Percentiles rank a stretch among this genome's conserved stretches.
These are phyloP conservation scores for Hyposmocoma kahamanoa DNA, from an alignment of 1,140 invertebrate genomes.

Conservation along the genomic window DNA sequence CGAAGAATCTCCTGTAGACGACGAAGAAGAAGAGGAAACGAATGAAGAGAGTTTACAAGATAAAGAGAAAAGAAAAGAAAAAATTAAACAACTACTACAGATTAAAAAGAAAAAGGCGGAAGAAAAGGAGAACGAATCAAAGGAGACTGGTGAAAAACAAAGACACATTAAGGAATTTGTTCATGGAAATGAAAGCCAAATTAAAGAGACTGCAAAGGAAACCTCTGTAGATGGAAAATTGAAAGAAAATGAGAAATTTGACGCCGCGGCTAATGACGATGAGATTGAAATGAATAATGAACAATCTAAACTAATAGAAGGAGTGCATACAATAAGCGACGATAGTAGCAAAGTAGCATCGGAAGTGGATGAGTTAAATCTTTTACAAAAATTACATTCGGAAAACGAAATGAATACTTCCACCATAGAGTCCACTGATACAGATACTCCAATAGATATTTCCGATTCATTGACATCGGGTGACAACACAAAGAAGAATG, in stretches of 20 bases:
- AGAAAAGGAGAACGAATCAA: conserved; percentile 22
- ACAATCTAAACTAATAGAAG: conserved; percentile 2
- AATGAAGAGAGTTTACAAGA: conserved; percentile 29
- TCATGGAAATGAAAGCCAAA: conserved; percentile 6
- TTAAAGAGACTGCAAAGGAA: conserved; percentile 7
- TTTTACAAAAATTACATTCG: conserved; percentile 52
- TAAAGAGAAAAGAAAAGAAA: conserved; percentile 53
- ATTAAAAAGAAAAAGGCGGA: conserved; percentile 41
- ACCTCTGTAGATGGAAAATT: conserved; percentile 1
- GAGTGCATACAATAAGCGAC: conserved; percentile 21
- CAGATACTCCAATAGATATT: conserved; percentile 42
- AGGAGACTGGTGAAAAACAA: conserved; percentile 7
- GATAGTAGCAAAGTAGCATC: conserved; percentile 37
- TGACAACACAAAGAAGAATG: conserved; percentile 19
- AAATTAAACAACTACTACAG: conserved; percentile 40
- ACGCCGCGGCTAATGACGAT: conserved; percentile 6
- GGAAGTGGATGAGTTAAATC: conserved; percentile 52
- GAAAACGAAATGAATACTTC: conserved; percentile 36
- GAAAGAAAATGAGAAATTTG: conserved; percentile 9
- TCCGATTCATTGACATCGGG: conserved; percentile 39
- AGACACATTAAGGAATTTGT: background rate
- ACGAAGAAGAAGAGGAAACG: conserved; percentile 41
- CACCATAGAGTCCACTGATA: conserved; percentile 34
- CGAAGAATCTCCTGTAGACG: conserved; percentile 56
- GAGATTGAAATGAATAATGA: conserved; percentile 9